Conservation (phyloP, 64 coral and sea anemone genomes). For the Stichodactyla mertensii region DNA sequence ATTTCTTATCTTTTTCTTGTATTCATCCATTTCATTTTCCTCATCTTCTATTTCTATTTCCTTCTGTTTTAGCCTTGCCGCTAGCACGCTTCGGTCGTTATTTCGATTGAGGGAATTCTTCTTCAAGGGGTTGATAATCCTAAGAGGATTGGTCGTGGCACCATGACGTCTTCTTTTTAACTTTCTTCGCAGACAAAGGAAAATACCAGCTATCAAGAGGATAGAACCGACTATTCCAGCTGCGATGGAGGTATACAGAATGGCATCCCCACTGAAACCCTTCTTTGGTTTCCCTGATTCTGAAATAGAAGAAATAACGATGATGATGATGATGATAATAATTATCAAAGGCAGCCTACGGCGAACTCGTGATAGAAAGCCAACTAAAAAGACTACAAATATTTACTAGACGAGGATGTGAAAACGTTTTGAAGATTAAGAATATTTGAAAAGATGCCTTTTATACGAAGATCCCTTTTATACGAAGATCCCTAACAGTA, state of each 20-base stretch:
- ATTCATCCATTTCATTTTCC: constrained; percentile 38
- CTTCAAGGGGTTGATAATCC: constrained; percentile 78
- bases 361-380: neutral
- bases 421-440: no score
- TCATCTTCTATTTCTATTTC: constrained; percentile 51
- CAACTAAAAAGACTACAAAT: no score
- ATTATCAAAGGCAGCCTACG: neutral
- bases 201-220: constrained; percentile 15
- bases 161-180: constrained; percentile 16
- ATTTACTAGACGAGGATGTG: no score
- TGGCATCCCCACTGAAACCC: neutral
- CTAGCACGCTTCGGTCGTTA: constrained; percentile 35
- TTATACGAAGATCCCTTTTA: no score
- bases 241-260: constrained; percentile 8
- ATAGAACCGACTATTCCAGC: constrained; percentile 35
- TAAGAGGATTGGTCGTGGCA: constrained; percentile 32
- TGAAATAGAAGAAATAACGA: neutral
- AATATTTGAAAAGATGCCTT: no score
- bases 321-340: neutral
- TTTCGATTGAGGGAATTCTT: constrained; percentile 80
- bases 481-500: no score
- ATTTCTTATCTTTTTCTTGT: constrained; percentile 9
- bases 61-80: constrained; percentile 39
- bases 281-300: neutral
- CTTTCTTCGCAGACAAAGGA: constrained; percentile 39